These are phyloP conservation scores for Megamerina dolium DNA, from an alignment of 2,888 invertebrate species.

Conservation along the genomic window DNA sequence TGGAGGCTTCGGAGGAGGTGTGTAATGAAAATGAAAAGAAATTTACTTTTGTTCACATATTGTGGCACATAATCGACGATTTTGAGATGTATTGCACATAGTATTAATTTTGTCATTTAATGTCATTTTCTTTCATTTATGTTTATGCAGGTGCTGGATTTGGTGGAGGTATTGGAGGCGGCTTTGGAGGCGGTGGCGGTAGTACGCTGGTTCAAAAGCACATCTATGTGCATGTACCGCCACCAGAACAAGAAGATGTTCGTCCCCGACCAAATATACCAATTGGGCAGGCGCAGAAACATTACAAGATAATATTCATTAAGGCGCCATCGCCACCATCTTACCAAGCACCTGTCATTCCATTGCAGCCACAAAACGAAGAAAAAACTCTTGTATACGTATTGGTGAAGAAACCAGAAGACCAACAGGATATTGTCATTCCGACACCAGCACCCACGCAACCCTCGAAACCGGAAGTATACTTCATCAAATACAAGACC, in stretches of 20 bases:
- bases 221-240: conserved; percentile 86
- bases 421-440: conserved; percentile 72
- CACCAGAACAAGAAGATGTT: conserved; percentile 74
- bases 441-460: conserved; percentile 74
- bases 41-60: neutral
- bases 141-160: conserved; percentile 33
- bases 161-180: conserved; percentile 29
- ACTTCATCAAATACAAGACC: conserved; percentile 63
- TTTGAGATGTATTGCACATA: too few species aligned
- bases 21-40: conserved; percentile 2
- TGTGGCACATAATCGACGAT: neutral
- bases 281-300: conserved; percentile 72
- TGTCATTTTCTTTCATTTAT: too few species aligned
- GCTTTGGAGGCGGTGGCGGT: conserved; percentile 45
- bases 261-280: conserved; percentile 57
- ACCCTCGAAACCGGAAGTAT: conserved; percentile 83
- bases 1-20: conserved; percentile 20
- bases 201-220: conserved; percentile 68
- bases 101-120: too few species aligned
- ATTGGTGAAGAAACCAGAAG: conserved; percentile 81
- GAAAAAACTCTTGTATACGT: conserved; percentile 86
- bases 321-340: conserved; percentile 82
- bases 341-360: conserved; percentile 75
- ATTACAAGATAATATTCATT: conserved; percentile 90
- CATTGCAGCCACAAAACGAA: conserved; percentile 73